These are phyloP conservation scores for Cataglyphis livida DNA, from an alignment of 2,888 invertebrate genomes.

Conservation along the genomic window DNA sequence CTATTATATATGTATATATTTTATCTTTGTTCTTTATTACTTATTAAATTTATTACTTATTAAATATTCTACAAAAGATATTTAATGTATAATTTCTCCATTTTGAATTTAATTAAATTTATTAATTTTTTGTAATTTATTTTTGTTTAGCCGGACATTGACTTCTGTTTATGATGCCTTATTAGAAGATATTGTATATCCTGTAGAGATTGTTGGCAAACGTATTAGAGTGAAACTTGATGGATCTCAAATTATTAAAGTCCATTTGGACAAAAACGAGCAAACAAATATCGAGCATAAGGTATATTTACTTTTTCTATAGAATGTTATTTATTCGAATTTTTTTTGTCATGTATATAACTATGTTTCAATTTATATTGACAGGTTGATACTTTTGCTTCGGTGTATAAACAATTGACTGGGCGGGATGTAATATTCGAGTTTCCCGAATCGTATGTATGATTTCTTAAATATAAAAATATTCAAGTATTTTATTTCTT, in stretches of 20 bases:
- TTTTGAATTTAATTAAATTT: background rate
- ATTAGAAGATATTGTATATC: conserved; percentile 98
- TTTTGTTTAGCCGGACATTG: conserved; percentile 91
- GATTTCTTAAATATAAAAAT: conserved; percentile 82
- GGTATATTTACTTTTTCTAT: conserved; percentile 86
- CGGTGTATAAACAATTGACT: conserved; percentile 99
- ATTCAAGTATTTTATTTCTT: conserved; percentile 12
- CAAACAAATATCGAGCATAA: conserved; percentile 99
- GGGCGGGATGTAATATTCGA: conserved; percentile 99
- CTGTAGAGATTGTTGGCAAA: conserved; percentile 99
- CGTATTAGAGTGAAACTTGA: conserved; percentile 98
- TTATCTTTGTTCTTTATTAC: background rate
- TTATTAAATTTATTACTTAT: no score
- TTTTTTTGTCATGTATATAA: background rate
- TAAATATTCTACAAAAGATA: background rate
- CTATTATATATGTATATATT: background rate
- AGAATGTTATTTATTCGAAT: background rate
- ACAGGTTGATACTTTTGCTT: conserved; percentile 98
- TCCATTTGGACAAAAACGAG: conserved; percentile 99
- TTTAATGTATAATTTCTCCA: background rate
- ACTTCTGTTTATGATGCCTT: conserved; percentile 99
- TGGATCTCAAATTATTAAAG: conserved; percentile 98
- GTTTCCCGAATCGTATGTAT: conserved; percentile 99
- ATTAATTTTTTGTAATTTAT: background rate
- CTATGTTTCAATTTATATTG: conserved; percentile 44